Base-by-base conservation (phyloP, 2,113 vertebrate species). In the Labeo rohita region DNA sequence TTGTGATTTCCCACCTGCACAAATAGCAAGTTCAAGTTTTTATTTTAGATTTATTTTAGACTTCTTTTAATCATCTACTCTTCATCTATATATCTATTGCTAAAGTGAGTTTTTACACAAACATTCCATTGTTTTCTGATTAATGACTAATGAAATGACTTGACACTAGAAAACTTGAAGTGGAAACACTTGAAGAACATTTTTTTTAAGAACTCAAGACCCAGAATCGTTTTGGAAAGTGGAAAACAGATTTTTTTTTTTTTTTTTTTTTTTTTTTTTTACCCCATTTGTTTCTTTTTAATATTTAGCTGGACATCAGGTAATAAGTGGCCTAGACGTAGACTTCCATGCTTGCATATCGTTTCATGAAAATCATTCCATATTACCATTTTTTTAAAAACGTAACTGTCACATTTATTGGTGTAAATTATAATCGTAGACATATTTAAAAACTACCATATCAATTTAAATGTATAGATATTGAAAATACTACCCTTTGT, bases 391-490 rank as follows among this genome's bases (percentile, higher is more conserved):
- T 94, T 93, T 92, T 18, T 11, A 16, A 0, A 0, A 90, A 89
- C 96, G 94, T 95, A 95, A 95, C 95, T 91, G 93, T 96, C 97
- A 95, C 92, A 97, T 97, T 96, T 97, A 97, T 96, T 98, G 97
- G 97, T 99, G 97, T 99, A 99, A 99, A 98, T 99, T 97, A 98
- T 98, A 98, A 96, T 98, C 98, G 96, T 98, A 98, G 96, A 95
- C 97, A 97, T 99, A 98, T 98, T 72, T 73, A 98, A 98, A 98
- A 23, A 74, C 97, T 97, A 96, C 97, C 97, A 96, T 98, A 99
- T 98, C 97, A 94, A 97, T 97, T 98, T 97, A 98, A 99, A 98
- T 99, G 98, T 99, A 99, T 99, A 99, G 97, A 97, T 98, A 98
- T 99, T 99, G 97, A 96, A 98, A 98, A 98, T 98, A 98, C 95